phyloP scores from a whole-genome alignment of 2,797 vertebrate genomes.

The Mallotus villosus region DNA sequence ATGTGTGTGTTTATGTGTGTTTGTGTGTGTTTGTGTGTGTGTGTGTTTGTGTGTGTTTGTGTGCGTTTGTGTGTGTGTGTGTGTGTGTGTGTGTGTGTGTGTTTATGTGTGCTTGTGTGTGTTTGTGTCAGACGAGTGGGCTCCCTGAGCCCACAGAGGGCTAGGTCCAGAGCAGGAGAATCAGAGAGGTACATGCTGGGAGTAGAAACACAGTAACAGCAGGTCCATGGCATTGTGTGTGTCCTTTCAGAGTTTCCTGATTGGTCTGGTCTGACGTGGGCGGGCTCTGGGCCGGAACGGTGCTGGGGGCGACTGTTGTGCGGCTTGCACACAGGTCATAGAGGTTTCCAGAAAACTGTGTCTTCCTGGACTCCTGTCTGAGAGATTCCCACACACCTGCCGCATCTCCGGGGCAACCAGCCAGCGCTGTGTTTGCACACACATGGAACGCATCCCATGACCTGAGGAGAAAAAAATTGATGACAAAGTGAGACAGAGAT shows the following conservation, averaged over 20 bases:
- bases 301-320: slow-evolving; percentile 63
- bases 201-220: slow-evolving; percentile 58
- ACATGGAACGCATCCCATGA: slow-evolving; percentile 91
- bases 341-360: slow-evolving; percentile 88
- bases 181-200: slow-evolving; percentile 55
- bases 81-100: not conserved
- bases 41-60: not conserved
- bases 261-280: slow-evolving; percentile 79
- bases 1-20: not conserved
- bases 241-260: slow-evolving; percentile 84
- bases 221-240: slow-evolving; percentile 49
- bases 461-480: slow-evolving; percentile 59
- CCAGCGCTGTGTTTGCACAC: slow-evolving; percentile 83
- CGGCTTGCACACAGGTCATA: slow-evolving; percentile 84
- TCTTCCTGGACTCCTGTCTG: slow-evolving; percentile 85
- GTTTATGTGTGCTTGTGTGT: not conserved
- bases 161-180: slow-evolving; percentile 58
- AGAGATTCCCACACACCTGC: slow-evolving; percentile 90
- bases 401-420: slow-evolving; percentile 83
- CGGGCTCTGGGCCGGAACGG: slow-evolving; percentile 47
- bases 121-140: not conserved
- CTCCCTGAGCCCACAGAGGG: not conserved
- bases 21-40: not conserved
- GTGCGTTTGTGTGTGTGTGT: not conserved
- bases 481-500: slow-evolving; percentile 12